Percentiles rank a stretch among this genome's conserved stretches.
phyloP scores from a whole-genome alignment of 2,113 vertebrate species.

The Sinocyclocheilus grahami region DNA sequence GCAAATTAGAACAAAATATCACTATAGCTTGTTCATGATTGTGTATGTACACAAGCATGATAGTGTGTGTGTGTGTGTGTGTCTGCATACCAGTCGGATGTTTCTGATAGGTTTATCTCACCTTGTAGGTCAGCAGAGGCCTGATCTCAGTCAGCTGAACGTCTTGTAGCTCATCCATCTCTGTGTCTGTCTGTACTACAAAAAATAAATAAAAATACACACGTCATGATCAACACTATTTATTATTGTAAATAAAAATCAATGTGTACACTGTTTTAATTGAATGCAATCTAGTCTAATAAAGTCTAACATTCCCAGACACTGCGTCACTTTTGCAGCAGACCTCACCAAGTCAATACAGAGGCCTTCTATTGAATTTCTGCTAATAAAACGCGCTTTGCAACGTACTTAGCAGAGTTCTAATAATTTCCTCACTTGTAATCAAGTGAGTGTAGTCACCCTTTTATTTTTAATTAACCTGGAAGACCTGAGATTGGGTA shows the following conservation, averaged over 20 bases:
- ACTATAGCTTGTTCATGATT: not conserved
- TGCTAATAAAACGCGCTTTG: not conserved
- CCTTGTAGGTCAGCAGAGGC: slow-evolving; percentile 92
- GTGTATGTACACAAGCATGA: not conserved
- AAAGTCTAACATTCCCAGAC: not conserved
- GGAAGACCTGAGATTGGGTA: no score
- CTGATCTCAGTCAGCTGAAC: slow-evolving; percentile 97
- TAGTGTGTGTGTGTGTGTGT: not conserved
- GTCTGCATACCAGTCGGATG: no score
- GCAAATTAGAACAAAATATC: not conserved
- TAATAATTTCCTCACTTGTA: not conserved
- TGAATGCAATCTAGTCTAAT: not conserved
- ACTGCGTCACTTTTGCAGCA: not conserved
- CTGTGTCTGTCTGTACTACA: slow-evolving; percentile 53
- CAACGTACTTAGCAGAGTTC: not conserved
- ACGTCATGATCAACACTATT: not conserved
- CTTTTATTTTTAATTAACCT: no score
- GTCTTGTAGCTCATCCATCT: slow-evolving; percentile 95
- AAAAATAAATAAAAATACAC: not conserved
- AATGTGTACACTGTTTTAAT: not conserved
- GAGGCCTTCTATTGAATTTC: not conserved
- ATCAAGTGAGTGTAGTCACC: no score
- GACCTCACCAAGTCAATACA: not conserved
- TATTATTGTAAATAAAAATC: not conserved
- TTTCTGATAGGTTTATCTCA: slow-evolving; percentile 63